These are phyloP conservation scores for Diuraphis noxia DNA, from an alignment of 1,140 invertebrate species.

Conservation along the genomic window DNA sequence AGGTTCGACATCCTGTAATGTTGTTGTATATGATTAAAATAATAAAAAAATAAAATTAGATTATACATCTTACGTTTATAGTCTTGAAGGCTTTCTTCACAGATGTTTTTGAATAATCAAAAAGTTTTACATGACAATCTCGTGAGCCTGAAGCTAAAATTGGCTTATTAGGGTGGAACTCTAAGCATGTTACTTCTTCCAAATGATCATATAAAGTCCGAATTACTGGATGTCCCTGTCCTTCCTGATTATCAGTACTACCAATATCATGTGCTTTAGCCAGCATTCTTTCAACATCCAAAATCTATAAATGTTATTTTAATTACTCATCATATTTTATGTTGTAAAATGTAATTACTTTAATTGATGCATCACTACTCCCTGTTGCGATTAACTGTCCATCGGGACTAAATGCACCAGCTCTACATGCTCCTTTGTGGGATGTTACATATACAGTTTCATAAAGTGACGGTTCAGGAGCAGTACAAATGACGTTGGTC, in stretches of 20 bases:
- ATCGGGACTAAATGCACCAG: too few species aligned
- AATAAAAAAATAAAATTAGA: not conserved
- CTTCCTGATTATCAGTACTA: slow-evolving; percentile 64
- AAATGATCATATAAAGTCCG: slow-evolving; percentile 97
- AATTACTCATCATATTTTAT: too few species aligned
- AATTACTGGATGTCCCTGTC: slow-evolving; percentile 95
- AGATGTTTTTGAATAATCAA: slow-evolving; percentile 97
- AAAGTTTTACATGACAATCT: slow-evolving; percentile 93
- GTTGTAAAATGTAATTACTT: too few species aligned
- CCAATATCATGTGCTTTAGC: slow-evolving; percentile 81
- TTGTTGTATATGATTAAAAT: slow-evolving; percentile 5
- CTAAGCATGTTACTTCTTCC: slow-evolving; percentile 91
- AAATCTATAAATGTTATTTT: too few species aligned
- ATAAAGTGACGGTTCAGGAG: slow-evolving; percentile 91
- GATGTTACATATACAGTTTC: too few species aligned
- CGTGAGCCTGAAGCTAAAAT: slow-evolving; percentile 91
- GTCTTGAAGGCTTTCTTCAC: slow-evolving; percentile 97
- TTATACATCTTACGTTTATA: slow-evolving; percentile 70
- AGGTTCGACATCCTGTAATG: slow-evolving; percentile 75
- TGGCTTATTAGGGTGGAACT: slow-evolving; percentile 94
- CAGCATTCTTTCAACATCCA: too few species aligned
- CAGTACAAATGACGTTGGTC: slow-evolving; percentile 85
- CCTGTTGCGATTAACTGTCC: too few species aligned
- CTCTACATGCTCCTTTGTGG: too few species aligned
- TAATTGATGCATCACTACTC: too few species aligned